Evolutionary conservation across 2,113 vertebrate species (phyloP).

Genomic region (Rhegmatorhina hoffmannsi): DNA sequence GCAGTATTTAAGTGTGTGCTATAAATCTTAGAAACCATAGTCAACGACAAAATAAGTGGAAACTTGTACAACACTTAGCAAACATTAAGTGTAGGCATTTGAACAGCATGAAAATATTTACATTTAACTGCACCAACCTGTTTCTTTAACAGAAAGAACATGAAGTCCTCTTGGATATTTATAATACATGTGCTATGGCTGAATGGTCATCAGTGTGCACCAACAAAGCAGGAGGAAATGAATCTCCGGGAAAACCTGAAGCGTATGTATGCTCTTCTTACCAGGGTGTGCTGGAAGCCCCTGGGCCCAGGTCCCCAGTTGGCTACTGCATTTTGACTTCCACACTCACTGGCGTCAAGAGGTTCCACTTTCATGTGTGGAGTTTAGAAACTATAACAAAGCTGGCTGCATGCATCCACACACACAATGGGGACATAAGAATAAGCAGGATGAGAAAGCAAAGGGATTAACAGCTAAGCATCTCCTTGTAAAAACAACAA

Average conservation of each 20-base stretch:
- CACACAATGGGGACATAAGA: not conserved
- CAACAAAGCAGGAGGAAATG: conserved; percentile 50
- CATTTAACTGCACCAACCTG: not conserved
- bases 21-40: not conserved
- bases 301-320: not conserved
- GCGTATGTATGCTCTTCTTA: conserved; percentile 62
- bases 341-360: not conserved
- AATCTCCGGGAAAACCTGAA: conserved; percentile 73
- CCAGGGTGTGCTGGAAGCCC: not conserved
- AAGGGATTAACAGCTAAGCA: not conserved
- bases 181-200: conserved; percentile 65
- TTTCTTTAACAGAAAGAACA: conserved; percentile 66
- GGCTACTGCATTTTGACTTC: not conserved
- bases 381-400: not conserved
- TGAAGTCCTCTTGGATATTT: conserved; percentile 77
- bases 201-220: conserved; percentile 63
- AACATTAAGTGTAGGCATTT: not conserved
- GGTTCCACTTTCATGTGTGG: not conserved
- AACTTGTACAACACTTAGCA: not conserved
- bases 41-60: not conserved
- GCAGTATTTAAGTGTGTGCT: not conserved
- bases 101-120: not conserved
- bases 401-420: not conserved
- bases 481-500: not conserved
- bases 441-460: not conserved